Evolutionary conservation across 2,888 invertebrate genomes (phyloP).

Genomic region (Rhorus exstirpatorius): DNA sequence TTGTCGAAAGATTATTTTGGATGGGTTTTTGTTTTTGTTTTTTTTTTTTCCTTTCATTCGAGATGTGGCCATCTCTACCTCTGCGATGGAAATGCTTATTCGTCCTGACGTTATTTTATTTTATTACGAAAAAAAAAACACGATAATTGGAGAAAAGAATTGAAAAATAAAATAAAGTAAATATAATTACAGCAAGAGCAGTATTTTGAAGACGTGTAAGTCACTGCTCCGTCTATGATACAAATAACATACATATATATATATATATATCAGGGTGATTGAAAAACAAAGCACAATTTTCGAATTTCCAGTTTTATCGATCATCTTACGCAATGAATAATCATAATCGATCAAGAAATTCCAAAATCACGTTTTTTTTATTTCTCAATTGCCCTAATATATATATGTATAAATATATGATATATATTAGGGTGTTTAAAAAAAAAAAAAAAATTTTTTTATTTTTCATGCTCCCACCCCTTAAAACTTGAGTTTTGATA

Average conservation of each 20-base stretch:
- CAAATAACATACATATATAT: slow-evolving; percentile 52
- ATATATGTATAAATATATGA: too few relatives aligned
- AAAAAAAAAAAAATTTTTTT: too few relatives aligned
- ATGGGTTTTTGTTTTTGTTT: neutral
- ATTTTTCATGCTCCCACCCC: too few relatives aligned
- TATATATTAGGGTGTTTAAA: too few relatives aligned
- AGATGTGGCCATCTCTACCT: neutral
- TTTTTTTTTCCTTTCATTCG: slow-evolving; percentile 13
- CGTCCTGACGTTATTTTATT: slow-evolving; percentile 45
- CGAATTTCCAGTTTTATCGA: too few relatives aligned
- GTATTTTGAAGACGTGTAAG: slow-evolving; percentile 64
- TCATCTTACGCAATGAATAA: too few relatives aligned
- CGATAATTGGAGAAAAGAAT: slow-evolving; percentile 14
- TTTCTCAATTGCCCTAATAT: too few relatives aligned
- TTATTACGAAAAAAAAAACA: slow-evolving; percentile 37
- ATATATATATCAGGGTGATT: too few relatives aligned
- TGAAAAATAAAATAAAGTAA: slow-evolving; percentile 22
- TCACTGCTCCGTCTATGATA: slow-evolving; percentile 65
- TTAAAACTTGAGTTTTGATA: too few relatives aligned
- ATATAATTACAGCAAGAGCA: slow-evolving; percentile 58
- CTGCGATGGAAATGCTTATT: slow-evolving; percentile 11
- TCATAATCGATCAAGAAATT: too few relatives aligned
- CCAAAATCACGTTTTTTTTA: too few relatives aligned
- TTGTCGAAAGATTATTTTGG: neutral
- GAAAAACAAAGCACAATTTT: too few relatives aligned